These are phyloP conservation scores for Hirudo medicinalis DNA, from an alignment of 1,140 invertebrate species.

Conservation along the genomic window DNA sequence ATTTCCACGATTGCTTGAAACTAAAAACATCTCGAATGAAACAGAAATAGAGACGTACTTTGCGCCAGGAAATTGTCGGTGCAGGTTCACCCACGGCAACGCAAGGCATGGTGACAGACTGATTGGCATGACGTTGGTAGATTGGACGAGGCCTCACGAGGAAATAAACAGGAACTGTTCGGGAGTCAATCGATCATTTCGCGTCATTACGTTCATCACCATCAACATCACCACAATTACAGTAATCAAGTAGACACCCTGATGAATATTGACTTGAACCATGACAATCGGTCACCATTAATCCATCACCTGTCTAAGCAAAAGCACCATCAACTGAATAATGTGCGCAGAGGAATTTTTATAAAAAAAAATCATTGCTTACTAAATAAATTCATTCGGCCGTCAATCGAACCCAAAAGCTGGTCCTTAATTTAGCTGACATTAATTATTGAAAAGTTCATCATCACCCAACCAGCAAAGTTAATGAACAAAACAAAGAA, in stretches of 20 bases:
- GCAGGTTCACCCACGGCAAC: conserved; percentile 80
- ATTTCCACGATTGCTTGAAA: too few relatives aligned
- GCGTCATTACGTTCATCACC: neutral
- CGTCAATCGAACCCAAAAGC: neutral
- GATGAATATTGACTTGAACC: neutral
- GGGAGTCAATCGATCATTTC: neutral
- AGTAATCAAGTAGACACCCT: neutral
- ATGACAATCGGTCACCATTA: neutral
- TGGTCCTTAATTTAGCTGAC: neutral
- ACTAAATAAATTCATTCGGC: too few relatives aligned
- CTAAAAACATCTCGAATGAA: too few relatives aligned
- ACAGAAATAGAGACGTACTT: conserved; percentile 47
- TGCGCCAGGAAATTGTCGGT: conserved; percentile 75
- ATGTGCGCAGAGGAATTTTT: too few relatives aligned
- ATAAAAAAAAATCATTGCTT: too few relatives aligned
- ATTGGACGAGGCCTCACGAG: conserved; percentile 37
- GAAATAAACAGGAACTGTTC: conserved; percentile 42
- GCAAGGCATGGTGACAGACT: conserved; percentile 61
- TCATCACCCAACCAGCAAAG: neutral
- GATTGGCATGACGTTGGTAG: conserved; percentile 33
- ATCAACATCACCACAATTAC: neutral
- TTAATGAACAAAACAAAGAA: conserved; percentile 16
- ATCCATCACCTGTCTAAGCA: neutral
- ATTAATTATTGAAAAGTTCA: neutral
- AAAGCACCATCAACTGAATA: too few relatives aligned